These are phyloP conservation scores for Limnothrissa miodon DNA, from an alignment of 2,113 vertebrate genomes.

Conservation along the genomic window DNA sequence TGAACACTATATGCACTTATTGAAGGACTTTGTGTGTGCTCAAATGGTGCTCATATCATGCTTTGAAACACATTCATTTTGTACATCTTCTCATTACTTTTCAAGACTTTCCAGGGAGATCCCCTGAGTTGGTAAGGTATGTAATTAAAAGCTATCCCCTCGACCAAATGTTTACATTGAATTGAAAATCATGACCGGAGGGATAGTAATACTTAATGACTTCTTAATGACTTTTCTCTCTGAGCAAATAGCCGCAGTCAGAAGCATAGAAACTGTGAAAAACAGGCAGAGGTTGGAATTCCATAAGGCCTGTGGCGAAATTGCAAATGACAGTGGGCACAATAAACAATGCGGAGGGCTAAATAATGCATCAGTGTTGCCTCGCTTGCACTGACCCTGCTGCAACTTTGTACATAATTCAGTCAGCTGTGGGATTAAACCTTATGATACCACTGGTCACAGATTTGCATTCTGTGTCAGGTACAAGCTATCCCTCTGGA, in stretches of 20 bases:
- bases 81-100: not conserved
- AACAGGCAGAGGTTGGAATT: not conserved
- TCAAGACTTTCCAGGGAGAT: not conserved
- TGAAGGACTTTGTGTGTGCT: not conserved
- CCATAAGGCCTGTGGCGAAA: slow-evolving; percentile 16
- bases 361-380: slow-evolving; percentile 33
- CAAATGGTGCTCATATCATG: not conserved
- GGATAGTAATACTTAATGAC: not conserved
- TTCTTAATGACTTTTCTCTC: slow-evolving; percentile 14
- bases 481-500: not conserved
- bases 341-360: slow-evolving; percentile 18
- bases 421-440: slow-evolving; percentile 1
- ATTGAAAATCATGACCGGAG: not conserved
- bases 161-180: slow-evolving; percentile 4
- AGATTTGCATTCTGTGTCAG: slow-evolving; percentile 12
- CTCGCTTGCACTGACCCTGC: slow-evolving; percentile 3
- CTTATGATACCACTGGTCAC: not conserved
- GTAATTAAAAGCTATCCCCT: slow-evolving; percentile 9
- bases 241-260: not conserved
- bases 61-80: not conserved
- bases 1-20: not conserved
- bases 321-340: slow-evolving; percentile 23
- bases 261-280: not conserved
- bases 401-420: slow-evolving; percentile 23
- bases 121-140: not conserved